These are phyloP conservation scores for Pogoniulus pusillus DNA, from an alignment of 2,797 vertebrate species.

Conservation along the genomic window DNA sequence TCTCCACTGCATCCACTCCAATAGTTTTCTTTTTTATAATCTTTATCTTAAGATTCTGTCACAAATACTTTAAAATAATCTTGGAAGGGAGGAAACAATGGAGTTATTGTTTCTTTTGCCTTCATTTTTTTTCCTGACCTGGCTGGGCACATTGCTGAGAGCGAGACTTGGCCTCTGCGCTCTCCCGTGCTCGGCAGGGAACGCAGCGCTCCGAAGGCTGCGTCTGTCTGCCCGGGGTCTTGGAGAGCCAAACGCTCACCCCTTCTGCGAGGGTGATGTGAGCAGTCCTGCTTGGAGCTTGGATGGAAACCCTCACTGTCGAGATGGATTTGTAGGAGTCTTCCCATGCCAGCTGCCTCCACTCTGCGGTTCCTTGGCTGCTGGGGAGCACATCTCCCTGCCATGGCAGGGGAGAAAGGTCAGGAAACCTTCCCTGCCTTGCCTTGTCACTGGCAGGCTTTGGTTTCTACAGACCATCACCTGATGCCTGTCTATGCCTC, in stretches of 20 bases:
- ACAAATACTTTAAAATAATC: background rate
- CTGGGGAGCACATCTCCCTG: background rate
- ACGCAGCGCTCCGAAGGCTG: background rate
- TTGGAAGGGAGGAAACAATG: background rate
- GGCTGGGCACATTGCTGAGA: background rate
- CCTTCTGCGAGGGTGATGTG: background rate
- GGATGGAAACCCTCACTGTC: background rate
- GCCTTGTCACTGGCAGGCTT: fast-evolving
- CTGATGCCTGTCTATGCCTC: background rate
- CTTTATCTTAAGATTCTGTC: background rate
- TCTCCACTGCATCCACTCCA: background rate
- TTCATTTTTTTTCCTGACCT: background rate
- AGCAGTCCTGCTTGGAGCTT: background rate
- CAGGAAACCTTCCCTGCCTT: background rate
- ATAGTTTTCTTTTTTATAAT: too few species aligned
- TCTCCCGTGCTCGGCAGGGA: fast-evolving
- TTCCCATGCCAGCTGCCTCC: fast-evolving
- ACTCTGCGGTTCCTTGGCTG: background rate
- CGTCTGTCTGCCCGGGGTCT: background rate
- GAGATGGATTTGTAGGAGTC: background rate
- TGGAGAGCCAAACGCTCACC: background rate
- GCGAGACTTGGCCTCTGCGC: background rate
- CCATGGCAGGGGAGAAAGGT: fast-evolving
- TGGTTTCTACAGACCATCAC: background rate
- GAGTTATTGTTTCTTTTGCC: background rate